Evolutionary conservation across 2,888 invertebrate species (phyloP).

Genomic region (Drosophila affinis): DNA sequence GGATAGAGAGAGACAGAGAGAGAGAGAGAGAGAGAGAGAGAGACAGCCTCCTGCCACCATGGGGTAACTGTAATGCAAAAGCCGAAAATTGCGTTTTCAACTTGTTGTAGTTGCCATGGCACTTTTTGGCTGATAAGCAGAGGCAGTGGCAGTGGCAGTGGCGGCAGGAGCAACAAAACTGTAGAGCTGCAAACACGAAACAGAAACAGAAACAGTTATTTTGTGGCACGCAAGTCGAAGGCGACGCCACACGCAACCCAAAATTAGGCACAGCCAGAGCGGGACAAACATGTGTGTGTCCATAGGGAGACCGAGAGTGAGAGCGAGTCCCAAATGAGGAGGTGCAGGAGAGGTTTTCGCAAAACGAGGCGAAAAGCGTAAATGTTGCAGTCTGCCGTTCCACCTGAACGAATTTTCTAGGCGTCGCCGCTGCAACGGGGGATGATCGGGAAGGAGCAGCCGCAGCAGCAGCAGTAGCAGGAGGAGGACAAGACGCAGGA

Average conservation of each 20-base stretch:
- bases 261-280: conserved; percentile 66
- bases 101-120: conserved; percentile 59
- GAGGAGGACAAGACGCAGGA: conserved; percentile 16
- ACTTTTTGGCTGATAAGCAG: conserved; percentile 53
- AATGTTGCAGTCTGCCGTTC: conserved; percentile 60
- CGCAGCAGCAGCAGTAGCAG: neutral
- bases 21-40: conserved; percentile 3
- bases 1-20: too few species aligned
- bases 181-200: conserved; percentile 41
- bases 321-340: conserved; percentile 12
- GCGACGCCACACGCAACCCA: conserved; percentile 59
- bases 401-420: conserved; percentile 53
- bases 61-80: conserved; percentile 54
- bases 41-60: conserved; percentile 5
- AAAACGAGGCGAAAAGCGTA: conserved; percentile 45
- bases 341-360: conserved; percentile 19
- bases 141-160: conserved; percentile 23
- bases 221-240: conserved; percentile 63
- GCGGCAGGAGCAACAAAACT: conserved; percentile 34
- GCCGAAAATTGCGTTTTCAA: conserved; percentile 59
- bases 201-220: conserved; percentile 59
- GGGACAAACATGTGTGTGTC: conserved; percentile 36
- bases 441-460: conserved; percentile 11
- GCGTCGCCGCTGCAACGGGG: conserved; percentile 40
- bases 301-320: neutral